A percentile compares a stretch with the other conserved stretches of the same genome.
These are phyloP conservation scores for Tineola bisselliella DNA, from an alignment of 2,888 invertebrate species.

Conservation along the genomic window DNA sequence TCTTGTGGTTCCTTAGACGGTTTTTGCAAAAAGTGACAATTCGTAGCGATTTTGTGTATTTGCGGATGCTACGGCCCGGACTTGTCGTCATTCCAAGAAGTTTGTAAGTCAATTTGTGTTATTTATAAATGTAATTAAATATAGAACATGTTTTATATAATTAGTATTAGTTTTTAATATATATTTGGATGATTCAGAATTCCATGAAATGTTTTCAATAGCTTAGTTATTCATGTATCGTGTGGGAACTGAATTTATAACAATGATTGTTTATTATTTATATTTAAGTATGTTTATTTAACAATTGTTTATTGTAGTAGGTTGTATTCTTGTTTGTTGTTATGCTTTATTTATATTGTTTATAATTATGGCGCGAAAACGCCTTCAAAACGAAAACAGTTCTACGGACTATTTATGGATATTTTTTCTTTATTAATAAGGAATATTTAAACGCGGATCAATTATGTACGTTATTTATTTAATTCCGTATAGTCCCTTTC, in stretches of 20 bases:
- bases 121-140: conserved; percentile 63
- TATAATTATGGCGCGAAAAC: no score
- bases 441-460: no score
- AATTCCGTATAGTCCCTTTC: no score
- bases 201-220: conserved; percentile 11
- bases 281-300: not conserved
- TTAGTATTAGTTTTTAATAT: conserved; percentile 44
- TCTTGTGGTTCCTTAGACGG: not conserved
- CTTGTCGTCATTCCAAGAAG: conserved; percentile 40
- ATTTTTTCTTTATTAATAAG: no score
- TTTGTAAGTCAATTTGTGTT: conserved; percentile 57
- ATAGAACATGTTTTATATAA: conserved; percentile 54
- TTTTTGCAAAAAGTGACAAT: conserved; percentile 19
- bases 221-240: not conserved
- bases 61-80: conserved; percentile 32
- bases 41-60: conserved; percentile 23
- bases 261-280: conserved; percentile 1
- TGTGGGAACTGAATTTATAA: conserved; percentile 1
- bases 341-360: no score
- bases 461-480: no score
- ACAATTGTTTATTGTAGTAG: not conserved
- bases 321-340: not conserved
- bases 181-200: conserved; percentile 15
- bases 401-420: no score
- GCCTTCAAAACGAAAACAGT: no score